Conservation (phyloP, 2,797 vertebrate genomes). For the Trichosurus vulpecula region DNA sequence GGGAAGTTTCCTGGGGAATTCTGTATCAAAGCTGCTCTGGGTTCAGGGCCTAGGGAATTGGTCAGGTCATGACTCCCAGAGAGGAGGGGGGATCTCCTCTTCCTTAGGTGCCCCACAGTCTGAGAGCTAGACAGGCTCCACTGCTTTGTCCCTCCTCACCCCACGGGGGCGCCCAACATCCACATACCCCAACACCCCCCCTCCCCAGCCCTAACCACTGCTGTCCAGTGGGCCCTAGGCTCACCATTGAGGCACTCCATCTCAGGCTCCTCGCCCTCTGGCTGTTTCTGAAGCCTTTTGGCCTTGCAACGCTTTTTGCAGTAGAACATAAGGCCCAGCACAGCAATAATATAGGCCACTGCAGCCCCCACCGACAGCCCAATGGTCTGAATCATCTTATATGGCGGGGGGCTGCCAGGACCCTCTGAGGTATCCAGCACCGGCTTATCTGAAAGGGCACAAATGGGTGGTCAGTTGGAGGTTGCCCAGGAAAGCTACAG, state of each 20-base stretch:
- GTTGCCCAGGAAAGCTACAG: neutral
- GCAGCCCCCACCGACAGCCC: conserved; percentile 96
- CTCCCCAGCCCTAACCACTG: neutral
- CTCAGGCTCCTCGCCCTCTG: conserved; percentile 94
- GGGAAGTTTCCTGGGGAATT: neutral
- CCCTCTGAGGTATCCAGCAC: conserved; percentile 60
- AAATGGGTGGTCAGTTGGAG: neutral
- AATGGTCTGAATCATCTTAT: conserved; percentile 99
- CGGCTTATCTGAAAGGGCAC: conserved; percentile 90
- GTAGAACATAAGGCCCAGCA: conserved; percentile 99
- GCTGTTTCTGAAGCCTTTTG: conserved; percentile 92
- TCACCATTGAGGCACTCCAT: conserved; percentile 98
- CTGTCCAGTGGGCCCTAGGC: conserved; percentile 16
- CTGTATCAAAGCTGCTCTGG: neutral
- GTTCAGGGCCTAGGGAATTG: neutral
- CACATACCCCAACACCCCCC: neutral
- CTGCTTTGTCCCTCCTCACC: neutral
- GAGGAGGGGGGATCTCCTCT: neutral
- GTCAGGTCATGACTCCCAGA: neutral
- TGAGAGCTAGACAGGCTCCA: neutral
- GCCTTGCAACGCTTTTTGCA: conserved; percentile 97
- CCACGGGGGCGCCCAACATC: conserved; percentile 10
- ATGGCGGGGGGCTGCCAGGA: conserved; percentile 89
- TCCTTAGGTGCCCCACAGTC: neutral
- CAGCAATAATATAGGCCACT: conserved; percentile 97